Conservation (phyloP, 2,888 invertebrate species). For the Eristalis pertinax region DNA sequence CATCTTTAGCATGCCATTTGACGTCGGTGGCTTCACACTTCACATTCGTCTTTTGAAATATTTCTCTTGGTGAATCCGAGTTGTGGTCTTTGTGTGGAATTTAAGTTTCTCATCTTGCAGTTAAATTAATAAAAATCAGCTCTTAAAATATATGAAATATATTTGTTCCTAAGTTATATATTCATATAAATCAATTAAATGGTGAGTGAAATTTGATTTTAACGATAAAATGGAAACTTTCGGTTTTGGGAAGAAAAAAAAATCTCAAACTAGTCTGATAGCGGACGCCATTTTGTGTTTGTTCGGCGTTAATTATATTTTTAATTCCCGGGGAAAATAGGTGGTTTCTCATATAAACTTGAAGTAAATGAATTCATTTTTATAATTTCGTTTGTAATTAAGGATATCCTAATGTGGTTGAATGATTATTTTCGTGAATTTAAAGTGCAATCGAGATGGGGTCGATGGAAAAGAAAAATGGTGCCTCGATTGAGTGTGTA, state of each 20-base stretch:
- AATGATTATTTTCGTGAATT: not conserved
- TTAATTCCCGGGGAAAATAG: not conserved
- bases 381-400: not conserved
- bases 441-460: not conserved
- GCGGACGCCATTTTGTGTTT: slow-evolving; percentile 51
- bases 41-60: slow-evolving; percentile 25
- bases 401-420: not conserved
- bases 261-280: not conserved
- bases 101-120: not conserved
- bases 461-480: not conserved
- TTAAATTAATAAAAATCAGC: slow-evolving; percentile 1
- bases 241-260: not conserved
- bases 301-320: not conserved
- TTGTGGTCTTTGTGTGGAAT: not conserved
- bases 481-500: not conserved
- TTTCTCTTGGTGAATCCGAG: slow-evolving; percentile 13
- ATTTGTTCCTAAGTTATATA: slow-evolving; percentile 51
- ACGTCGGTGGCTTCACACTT: slow-evolving; percentile 43
- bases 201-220: slow-evolving; percentile 52
- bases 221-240: slow-evolving; percentile 8
- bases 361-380: not conserved
- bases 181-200: slow-evolving; percentile 59
- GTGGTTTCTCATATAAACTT: not conserved
- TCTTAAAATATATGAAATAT: slow-evolving; percentile 25
- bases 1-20: slow-evolving; percentile 24